Percentiles rank a stretch among this genome's conserved stretches.
phyloP scores from a whole-genome alignment of 2,113 vertebrate genomes.

The Procavia capensis region DNA sequence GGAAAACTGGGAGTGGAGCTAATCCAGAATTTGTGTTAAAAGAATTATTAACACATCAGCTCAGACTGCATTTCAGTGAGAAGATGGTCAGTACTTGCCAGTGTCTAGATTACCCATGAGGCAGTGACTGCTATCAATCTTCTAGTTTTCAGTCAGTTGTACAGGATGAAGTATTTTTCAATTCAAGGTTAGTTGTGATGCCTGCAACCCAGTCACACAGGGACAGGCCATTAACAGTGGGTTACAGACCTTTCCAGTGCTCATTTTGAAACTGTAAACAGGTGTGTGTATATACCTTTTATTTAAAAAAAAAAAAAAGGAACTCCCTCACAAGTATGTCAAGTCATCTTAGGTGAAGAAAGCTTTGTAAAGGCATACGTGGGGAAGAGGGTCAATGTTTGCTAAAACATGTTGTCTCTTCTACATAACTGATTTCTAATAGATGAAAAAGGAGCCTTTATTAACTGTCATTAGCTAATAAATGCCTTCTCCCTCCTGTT shows the following conservation, averaged over 20 bases:
- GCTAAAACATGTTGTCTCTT: not conserved
- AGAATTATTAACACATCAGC: not conserved
- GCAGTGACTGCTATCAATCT: not conserved
- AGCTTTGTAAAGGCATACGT: not conserved
- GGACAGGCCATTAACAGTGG: not conserved
- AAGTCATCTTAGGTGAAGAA: slow-evolving; percentile 40
- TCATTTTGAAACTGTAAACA: slow-evolving; percentile 32
- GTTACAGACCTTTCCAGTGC: not conserved
- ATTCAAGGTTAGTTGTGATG: not conserved
- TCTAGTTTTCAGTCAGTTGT: not conserved
- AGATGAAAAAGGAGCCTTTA: not conserved
- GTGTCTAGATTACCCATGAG: not conserved
- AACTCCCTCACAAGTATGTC: slow-evolving; percentile 13
- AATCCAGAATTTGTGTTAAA: not conserved
- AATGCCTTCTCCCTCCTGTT: not conserved
- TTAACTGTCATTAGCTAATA: not conserved
- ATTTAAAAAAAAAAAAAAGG: not conserved
- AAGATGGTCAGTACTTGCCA: not conserved
- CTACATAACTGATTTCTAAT: not conserved
- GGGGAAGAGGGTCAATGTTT: not conserved
- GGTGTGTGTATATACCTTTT: not conserved
- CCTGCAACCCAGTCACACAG: not conserved
- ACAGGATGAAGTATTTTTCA: not conserved
- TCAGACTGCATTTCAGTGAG: not conserved
- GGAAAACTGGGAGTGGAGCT: not conserved